Evolutionary conservation across 1,140 invertebrate genomes (phyloP), one percentile per base, ranked within the genome.

Genomic region (Pectinophora gossypiella): DNA sequence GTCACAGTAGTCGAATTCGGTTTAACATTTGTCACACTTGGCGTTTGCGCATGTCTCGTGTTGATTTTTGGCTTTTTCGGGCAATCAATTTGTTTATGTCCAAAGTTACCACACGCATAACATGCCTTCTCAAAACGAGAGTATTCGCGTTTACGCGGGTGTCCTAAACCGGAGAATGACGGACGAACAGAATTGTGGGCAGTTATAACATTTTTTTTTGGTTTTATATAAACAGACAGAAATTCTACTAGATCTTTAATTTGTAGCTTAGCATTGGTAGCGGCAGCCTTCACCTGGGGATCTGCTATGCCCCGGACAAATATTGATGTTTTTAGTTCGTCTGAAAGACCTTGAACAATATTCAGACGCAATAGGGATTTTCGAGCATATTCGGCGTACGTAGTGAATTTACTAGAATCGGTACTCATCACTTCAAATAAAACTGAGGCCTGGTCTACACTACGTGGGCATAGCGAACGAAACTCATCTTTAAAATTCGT

Each of bases 101-200:
- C n/a, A n/a, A n/a, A 9, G 19, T 19, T 9, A 20, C 48, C 48
- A 35, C 48, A 49, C 5, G 12, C 13, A 38, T 15, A 49, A 49
- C 48, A 49, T 3, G 7, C 10, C 4, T 42, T 42, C 4, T 42
- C 15, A 4, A 18, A 18, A 4, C n/a, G 6, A 48, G 3, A 32
- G 12, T 23, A n/a, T 6, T 51, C 48, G 13, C 13, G 19, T 38
- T 49, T 49, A 19, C 35, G 13, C 19, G 16, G 18, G 19, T 40
- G 15, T 4, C 10, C 10, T 18, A 1, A 7, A 1, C 16, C 6
- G 6, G 47, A 10, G 7, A n/a, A 5, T 12, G 6, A 12, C 19
- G 27, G 13, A 38, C 47, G 23, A 18, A 20, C 45, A n/a, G n/a
- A n/a, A n/a, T n/a, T n/a, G n/a, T n/a, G n/a, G n/a, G n/a, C n/a